phyloP scores from a whole-genome alignment of 2,888 invertebrate species.

The Agrotis segetum region DNA sequence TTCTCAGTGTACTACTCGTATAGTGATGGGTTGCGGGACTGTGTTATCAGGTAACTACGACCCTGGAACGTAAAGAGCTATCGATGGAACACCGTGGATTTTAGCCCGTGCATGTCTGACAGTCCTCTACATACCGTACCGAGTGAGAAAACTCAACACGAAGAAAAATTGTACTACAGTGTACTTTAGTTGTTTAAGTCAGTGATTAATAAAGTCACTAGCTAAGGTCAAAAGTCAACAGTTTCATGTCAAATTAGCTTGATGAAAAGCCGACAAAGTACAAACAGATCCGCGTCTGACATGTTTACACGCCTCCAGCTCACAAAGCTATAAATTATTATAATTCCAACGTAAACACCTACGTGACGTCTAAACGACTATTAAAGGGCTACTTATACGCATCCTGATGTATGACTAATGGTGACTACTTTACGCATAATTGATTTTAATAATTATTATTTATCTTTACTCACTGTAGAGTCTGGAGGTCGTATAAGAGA shows the following conservation, averaged over 20 bases:
- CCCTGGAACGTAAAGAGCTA: too few relatives aligned
- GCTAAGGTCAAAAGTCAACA: neutral
- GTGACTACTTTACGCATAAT: conserved; percentile 9
- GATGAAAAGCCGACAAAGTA: conserved; percentile 1
- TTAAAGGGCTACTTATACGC: conserved; percentile 2
- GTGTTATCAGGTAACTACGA: too few relatives aligned
- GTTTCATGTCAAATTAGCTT: neutral
- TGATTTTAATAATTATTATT: conserved; percentile 36
- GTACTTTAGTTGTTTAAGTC: too few relatives aligned
- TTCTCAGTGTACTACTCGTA: too few relatives aligned
- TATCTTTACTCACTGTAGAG: neutral
- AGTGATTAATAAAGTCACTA: too few relatives aligned
- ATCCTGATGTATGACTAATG: conserved; percentile 44
- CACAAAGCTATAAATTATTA: conserved; percentile 33
- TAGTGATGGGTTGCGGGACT: too few relatives aligned
- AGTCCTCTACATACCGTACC: too few relatives aligned
- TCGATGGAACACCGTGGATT: too few relatives aligned
- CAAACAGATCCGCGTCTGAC: conserved; percentile 21
- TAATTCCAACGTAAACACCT: conserved; percentile 23
- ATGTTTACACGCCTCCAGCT: conserved; percentile 10
- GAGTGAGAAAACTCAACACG: too few relatives aligned
- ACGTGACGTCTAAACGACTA: conserved; percentile 21
- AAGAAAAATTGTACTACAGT: too few relatives aligned
- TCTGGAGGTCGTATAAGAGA: conserved; percentile 11
- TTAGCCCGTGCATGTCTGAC: too few relatives aligned